Evolutionary conservation across 2,113 vertebrate genomes (phyloP), one percentile per base, ranked within the genome.

Genomic region (Catagonus wagneri): DNA sequence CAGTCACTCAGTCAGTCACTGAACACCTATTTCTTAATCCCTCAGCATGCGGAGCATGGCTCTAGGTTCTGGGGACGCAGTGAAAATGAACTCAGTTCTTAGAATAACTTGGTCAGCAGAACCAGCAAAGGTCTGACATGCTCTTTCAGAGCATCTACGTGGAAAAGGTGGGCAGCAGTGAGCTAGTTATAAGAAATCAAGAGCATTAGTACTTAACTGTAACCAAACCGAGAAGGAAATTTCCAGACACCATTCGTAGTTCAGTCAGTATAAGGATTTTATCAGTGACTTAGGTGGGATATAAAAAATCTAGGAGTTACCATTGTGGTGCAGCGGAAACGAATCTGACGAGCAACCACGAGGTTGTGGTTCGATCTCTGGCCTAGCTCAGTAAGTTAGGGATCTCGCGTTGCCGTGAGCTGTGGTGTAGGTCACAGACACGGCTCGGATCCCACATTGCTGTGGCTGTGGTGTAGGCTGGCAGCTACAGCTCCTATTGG

Each of bases 1-100:
- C 63, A 22, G 10, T 58, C 74, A 88, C 32, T 20, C 56, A 69
- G 25, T 60, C 19, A 66, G 17, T 34, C 74, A 69, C 7, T 69
- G 23, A 81, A 23, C 19, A 36, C 20, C 25, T 54, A 83, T 81
- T 91, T 95, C 83, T 29, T 81, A 81, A 60, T 68, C 83, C 61
- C 81, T 29, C 83, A 50, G 36, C 16, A 54, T 13, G n/a, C 19
- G 56, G 36, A 88, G 72, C 20, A 71, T 6, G 25, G 91, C 81
- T 72, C 56, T 27, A 61, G 61, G 36, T 65, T 63, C 32, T 7
- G 90, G 39, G 29, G 17, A 88, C 83, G 94, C 58, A 36, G 1
- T 60, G 20, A 90, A 90, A 69, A 9, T 32, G 54, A 90, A 88
- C 39, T 95, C 83, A 29, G 36, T 54, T 81, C 93, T 90, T 50